Base-by-base conservation (phyloP, 2,113 vertebrate species). In the Sinocyclocheilus anophthalmus region DNA sequence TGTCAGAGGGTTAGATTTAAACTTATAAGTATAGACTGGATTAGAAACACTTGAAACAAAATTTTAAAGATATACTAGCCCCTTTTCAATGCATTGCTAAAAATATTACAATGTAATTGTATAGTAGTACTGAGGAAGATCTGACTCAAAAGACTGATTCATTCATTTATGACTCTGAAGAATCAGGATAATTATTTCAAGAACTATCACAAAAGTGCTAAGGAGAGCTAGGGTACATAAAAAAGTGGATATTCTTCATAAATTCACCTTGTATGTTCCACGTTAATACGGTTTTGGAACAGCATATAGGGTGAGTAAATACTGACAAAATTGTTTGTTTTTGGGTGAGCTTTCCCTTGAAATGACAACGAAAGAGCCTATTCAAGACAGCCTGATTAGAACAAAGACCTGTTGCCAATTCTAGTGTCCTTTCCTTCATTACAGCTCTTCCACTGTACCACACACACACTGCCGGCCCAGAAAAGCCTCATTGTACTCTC, bases 401-500 rank as follows among this genome's bases (percentile, higher is more conserved):
- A 88, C 77, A 86, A 88, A 88, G 83, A n/a, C 81, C 86, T 79
- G 87, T 84, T 91, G 86, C 87, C 88, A 91, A 77, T 80, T 89
- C 39, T 57, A 73, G 45, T 76, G 45, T 76, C 69, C 81, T 33
- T 80, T 86, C 37, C 22, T 73, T 87, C 65, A 89, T 83, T 81
- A 89, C 72, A 88, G 83, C 72, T 80, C 42, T 26, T 87, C 79
- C 57, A 73, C 24, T 81, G 84, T 67, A 20, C 37, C 84, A 91
- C 79, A 84, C 79, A 24, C 76, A 81, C 82, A 89, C 67, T 83
- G 50, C 80, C 63, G 63, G 86, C 8, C 10, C 26, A 87, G 92
- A 89, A 92, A 90, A 61, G 82, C 86, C 50, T 91, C 82, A 90
- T 90, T 94, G 90, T 93, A 83, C 85, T 79, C 55, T 87, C 87